phyloP scores from a whole-genome alignment of 1,140 invertebrate species.

The Bilobella aurantiaca region DNA sequence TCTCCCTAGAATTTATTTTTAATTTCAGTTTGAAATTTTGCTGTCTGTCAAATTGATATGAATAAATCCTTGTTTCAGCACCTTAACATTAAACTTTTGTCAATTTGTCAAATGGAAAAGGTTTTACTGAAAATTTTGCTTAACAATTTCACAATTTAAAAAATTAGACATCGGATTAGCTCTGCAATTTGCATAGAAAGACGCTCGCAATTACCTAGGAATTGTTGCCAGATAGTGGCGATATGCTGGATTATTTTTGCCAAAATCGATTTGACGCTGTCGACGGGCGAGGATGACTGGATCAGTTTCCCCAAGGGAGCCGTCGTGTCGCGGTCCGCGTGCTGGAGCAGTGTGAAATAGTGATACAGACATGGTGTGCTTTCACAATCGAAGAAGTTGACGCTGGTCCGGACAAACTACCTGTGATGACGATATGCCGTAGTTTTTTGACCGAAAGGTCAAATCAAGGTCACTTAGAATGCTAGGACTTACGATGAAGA shows the following conservation, averaged over 20 bases:
- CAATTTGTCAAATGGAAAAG: background rate
- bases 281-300: constrained; percentile 57
- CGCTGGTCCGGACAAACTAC: no score
- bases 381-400: no score
- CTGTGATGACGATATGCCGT: no score
- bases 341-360: no score
- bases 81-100: no score
- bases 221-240: constrained; percentile 60
- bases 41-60: background rate
- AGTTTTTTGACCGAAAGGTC: no score
- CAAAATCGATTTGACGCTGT: constrained; percentile 89
- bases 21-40: constrained; percentile 12
- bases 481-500: no score
- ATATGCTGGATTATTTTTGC: constrained; percentile 83
- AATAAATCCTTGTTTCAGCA: no score
- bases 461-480: no score
- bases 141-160: no score
- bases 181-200: background rate
- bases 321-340: background rate
- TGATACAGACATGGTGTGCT: no score
- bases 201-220: constrained; percentile 52
- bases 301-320: constrained; percentile 53
- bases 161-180: no score
- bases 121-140: background rate
- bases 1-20: constrained; percentile 43